Evolutionary conservation across 2,888 invertebrate genomes (phyloP).

Genomic region (Ectemnius lituratus): DNA sequence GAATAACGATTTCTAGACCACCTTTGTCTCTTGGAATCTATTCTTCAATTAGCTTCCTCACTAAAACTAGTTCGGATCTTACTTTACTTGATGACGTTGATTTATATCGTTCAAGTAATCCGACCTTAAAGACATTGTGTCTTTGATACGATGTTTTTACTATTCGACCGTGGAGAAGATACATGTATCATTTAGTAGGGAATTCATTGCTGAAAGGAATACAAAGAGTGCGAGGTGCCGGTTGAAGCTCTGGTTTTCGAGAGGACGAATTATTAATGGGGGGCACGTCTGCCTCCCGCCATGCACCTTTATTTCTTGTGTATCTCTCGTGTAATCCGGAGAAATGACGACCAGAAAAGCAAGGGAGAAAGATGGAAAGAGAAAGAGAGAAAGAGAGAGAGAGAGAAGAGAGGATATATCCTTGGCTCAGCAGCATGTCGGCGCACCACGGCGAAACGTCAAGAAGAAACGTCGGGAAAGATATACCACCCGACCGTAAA

Average conservation of each 20-base stretch:
- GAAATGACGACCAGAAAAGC: background rate
- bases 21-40: conserved; percentile 36
- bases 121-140: too few species aligned
- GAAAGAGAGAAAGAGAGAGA: background rate
- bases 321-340: conserved; percentile 7
- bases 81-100: too few species aligned
- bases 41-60: conserved; percentile 42
- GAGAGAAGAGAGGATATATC: background rate
- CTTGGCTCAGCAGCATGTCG: conserved; percentile 6
- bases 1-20: conserved; percentile 55
- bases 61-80: background rate
- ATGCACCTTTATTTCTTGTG: conserved; percentile 1
- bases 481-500: conserved; percentile 41
- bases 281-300: background rate
- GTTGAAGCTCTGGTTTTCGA: too few species aligned
- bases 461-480: conserved; percentile 24
- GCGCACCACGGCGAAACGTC: conserved; percentile 37
- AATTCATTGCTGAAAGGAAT: too few species aligned
- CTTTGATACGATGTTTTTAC: too few species aligned
- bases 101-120: too few species aligned
- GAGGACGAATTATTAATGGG: conserved; percentile 7
- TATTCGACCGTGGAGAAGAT: too few species aligned
- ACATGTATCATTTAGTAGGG: too few species aligned
- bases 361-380: background rate
- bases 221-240: too few species aligned